Evolutionary conservation across 2,797 vertebrate species (phyloP).

Genomic region (Hypotaenidia okinawae): DNA sequence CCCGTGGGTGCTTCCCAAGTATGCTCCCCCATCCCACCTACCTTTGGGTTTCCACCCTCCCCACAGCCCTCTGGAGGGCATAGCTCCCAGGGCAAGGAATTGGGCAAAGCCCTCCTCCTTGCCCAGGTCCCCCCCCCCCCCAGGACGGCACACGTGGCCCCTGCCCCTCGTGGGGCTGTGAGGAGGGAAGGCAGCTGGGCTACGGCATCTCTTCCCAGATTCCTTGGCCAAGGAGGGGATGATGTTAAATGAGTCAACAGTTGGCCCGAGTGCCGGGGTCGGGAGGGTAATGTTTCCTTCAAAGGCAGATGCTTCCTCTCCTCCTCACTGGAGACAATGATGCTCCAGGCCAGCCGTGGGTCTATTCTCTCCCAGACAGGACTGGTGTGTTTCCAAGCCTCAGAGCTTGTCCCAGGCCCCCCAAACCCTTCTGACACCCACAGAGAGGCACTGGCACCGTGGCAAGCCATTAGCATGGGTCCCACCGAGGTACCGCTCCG

Average conservation of each 20-base stretch:
- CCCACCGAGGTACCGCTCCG: neutral
- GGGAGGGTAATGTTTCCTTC: neutral
- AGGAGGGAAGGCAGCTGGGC: neutral
- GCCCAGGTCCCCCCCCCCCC: neutral
- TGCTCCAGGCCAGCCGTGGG: neutral
- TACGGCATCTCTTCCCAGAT: neutral
- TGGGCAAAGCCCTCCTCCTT: neutral
- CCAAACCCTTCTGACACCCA: neutral
- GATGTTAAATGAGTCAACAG: neutral
- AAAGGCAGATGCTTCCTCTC: neutral
- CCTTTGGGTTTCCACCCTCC: no score
- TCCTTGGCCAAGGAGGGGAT: neutral
- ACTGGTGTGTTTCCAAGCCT: neutral
- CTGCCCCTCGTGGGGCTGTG: neutral
- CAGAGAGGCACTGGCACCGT: neutral
- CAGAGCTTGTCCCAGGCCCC: neutral
- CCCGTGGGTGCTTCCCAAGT: neutral
- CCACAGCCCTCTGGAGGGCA: no score
- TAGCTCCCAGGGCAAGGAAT: accelerated
- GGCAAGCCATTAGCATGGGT: neutral
- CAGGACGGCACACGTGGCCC: accelerated
- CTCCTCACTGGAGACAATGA: accelerated
- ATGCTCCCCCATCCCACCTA: neutral
- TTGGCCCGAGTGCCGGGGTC: neutral
- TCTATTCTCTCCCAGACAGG: accelerated